Conservation (phyloP, 2,888 invertebrate species). For the Metellina segmentata region DNA sequence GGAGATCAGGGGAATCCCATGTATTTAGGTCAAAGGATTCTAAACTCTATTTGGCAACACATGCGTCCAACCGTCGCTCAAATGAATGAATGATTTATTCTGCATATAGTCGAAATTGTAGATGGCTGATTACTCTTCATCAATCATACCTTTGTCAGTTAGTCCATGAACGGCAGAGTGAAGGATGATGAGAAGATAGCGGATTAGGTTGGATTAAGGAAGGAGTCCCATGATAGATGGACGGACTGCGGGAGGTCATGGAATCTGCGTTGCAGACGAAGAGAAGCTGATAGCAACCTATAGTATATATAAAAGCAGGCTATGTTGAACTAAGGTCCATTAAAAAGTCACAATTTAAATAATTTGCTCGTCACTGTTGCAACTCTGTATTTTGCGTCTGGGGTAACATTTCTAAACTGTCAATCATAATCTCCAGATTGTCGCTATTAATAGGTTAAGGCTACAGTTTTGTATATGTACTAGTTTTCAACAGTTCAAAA, state of each 20-base stretch:
- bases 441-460: too few species aligned
- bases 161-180: not conserved
- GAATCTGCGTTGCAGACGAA: not conserved
- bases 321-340: too few species aligned
- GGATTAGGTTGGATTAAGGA: constrained; percentile 23
- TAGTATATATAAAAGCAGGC: too few species aligned
- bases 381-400: too few species aligned
- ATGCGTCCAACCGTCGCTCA: not conserved
- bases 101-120: not conserved
- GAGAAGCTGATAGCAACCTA: too few species aligned
- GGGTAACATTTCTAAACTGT: too few species aligned
- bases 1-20: not conserved
- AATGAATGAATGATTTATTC: constrained; percentile 6
- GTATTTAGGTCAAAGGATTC: not conserved
- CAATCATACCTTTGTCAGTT: constrained; percentile 24
- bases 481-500: too few species aligned
- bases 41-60: not conserved
- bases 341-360: too few species aligned
- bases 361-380: too few species aligned
- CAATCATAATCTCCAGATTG: too few species aligned
- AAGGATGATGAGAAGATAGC: not conserved
- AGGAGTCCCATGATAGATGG: not conserved
- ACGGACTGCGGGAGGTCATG: not conserved
- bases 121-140: not conserved
- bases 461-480: too few species aligned